phyloP scores from a whole-genome alignment of 2,888 invertebrate species.

The Dryocosmus kuriphilus region DNA sequence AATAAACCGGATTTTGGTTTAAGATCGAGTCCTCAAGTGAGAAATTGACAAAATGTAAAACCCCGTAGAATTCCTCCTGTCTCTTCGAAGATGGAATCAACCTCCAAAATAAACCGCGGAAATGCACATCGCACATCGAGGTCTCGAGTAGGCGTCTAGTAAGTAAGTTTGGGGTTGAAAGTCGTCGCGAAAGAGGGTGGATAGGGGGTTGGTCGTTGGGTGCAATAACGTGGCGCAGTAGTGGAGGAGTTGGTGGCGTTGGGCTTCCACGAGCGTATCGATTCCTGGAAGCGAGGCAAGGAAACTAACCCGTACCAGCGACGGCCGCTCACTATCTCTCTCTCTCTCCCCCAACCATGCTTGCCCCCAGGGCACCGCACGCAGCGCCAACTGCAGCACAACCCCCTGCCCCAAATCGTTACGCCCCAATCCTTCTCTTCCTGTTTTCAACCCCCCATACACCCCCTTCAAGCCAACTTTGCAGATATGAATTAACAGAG shows the following conservation, averaged over 20 bases:
- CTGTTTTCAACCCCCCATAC: conserved; percentile 48
- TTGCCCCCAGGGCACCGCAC: conserved; percentile 56
- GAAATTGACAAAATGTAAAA: too few species aligned
- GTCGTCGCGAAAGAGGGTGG: conserved; percentile 45
- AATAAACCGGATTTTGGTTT: too few species aligned
- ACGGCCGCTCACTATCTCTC: conserved; percentile 49
- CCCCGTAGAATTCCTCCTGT: background rate
- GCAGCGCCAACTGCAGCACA: conserved; percentile 48
- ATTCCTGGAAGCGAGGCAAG: conserved; percentile 75
- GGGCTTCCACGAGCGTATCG: conserved; percentile 67
- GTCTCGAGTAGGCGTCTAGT: conserved; percentile 1
- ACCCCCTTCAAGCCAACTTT: conserved; percentile 67
- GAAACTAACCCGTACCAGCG: conserved; percentile 71
- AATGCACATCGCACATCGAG: conserved; percentile 48
- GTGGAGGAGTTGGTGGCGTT: conserved; percentile 53
- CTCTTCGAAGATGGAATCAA: conserved; percentile 40
- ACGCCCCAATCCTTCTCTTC: conserved; percentile 51
- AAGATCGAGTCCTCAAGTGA: too few species aligned
- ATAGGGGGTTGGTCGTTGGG: conserved; percentile 30
- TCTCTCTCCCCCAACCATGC: conserved; percentile 58
- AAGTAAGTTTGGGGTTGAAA: conserved; percentile 52
- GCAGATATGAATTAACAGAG: conserved; percentile 77
- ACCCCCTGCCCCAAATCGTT: conserved; percentile 51
- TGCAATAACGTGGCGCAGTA: conserved; percentile 52
- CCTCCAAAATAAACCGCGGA: conserved; percentile 38